Evolutionary conservation across 2,888 invertebrate species (phyloP), one percentile per base, ranked within the genome.

Genomic region (Blera fallax): DNA sequence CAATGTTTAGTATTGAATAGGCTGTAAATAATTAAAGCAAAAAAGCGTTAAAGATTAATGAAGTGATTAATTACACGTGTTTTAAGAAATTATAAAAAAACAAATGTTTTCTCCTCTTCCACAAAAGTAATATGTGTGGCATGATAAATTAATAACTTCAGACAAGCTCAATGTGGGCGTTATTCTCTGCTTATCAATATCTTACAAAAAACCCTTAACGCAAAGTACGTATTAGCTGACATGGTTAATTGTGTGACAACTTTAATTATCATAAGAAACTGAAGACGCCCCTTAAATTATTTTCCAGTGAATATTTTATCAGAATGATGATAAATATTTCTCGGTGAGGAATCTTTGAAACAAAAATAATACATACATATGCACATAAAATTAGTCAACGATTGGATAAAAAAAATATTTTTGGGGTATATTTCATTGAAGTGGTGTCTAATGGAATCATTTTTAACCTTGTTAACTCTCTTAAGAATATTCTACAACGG

Each of bases 201-300:
- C 56, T 65, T 56, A 4, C 56, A 70, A 70, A 21, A 16, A 14
- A 8, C 18, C 11, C 45, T 43, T 18, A 40, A 3, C 37, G 7
- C 24, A 18, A 29, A 56, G 14, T 56, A 11, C 7, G 2, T 43
- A 29, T 48, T 5, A 48, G 11, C 5, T 27, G 16, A 7, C 11
- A 10, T 16, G 29, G 14, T 32, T 32, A 29, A 14, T 10, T 45
- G 29, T 34, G 21, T 21, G 3, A 34, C n/a, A 24, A 24, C 24
- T 65, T 27, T 3, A 24, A n/a, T 54, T 40, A 45, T 70, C 32
- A 2, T 11, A 56, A 45, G 43, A 70, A 32, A 8, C 32, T 29
- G 2, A 54, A 70, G 14, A 70, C 70, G 70, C 70, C 70, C 54
- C 70, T 32, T 56, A 43, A 24, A 21, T 29, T 10, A 21, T 21